Evolutionary conservation across 2,888 invertebrate species (phyloP).

Genomic region (Synanthedon tipuliformis): DNA sequence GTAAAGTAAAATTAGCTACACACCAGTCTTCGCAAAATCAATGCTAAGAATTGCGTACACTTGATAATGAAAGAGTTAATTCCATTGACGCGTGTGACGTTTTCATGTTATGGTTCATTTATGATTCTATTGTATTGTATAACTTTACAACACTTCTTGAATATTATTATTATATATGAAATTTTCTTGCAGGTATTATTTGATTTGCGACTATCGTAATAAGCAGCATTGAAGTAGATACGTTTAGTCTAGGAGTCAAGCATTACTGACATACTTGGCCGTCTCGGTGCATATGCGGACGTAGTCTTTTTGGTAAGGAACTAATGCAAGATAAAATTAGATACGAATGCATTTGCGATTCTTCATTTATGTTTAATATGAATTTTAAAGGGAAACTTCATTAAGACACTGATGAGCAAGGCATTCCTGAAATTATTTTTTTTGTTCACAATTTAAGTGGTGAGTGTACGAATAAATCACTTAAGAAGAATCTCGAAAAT

Average conservation of each 20-base stretch:
- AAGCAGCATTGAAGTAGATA: background rate
- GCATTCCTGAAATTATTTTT: background rate
- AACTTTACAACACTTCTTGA: background rate
- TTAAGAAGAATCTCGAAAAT: conserved; percentile 22
- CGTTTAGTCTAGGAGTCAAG: conserved; percentile 17
- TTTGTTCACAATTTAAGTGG: conserved; percentile 14
- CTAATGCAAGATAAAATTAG: conserved; percentile 28
- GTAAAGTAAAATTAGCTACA: conserved; percentile 29
- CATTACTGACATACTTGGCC: conserved; percentile 42
- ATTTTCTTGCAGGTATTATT: too few species aligned
- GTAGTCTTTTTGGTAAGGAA: conserved; percentile 29
- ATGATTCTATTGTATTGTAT: background rate
- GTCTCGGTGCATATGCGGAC: conserved; percentile 44
- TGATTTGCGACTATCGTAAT: background rate
- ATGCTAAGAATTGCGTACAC: conserved; percentile 11
- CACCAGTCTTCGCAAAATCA: conserved; percentile 23
- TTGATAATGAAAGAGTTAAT: conserved; percentile 9
- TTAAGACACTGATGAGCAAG: too few species aligned
- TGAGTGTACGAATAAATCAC: conserved; percentile 25
- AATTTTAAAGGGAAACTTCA: too few species aligned
- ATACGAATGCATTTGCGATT: conserved; percentile 37
- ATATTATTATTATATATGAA: too few species aligned
- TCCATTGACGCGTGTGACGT: conserved; percentile 9
- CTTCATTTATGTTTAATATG: conserved; percentile 8
- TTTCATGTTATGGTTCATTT: background rate